These are phyloP conservation scores for Teleogryllus oceanicus DNA, from an alignment of 2,888 invertebrate species.

Conservation along the genomic window DNA sequence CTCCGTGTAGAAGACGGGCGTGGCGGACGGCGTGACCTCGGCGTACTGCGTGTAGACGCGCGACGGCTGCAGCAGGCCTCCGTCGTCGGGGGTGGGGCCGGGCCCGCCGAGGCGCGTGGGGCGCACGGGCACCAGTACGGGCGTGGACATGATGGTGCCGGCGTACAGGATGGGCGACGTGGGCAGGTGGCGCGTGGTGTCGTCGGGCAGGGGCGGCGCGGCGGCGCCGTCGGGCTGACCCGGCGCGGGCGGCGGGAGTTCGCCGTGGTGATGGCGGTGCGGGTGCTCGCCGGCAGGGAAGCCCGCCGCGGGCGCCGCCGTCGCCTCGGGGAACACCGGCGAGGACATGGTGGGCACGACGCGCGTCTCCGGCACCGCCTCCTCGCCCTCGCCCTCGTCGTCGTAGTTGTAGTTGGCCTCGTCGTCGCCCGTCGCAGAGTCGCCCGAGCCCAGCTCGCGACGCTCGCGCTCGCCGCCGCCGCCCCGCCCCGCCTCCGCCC, in stretches of 20 bases:
- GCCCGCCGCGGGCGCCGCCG: constrained; percentile 38
- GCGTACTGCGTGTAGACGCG: constrained; percentile 34
- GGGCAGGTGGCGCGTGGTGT: constrained; percentile 35
- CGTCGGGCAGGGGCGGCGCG: constrained; percentile 29
- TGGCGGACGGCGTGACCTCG: constrained; percentile 39
- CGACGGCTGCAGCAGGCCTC: constrained; percentile 33
- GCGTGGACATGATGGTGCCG: constrained; percentile 40
- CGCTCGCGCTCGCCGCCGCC: not conserved
- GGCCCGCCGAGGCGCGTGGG: constrained; percentile 37
- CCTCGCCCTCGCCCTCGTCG: constrained; percentile 47
- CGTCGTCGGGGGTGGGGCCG: constrained; percentile 24
- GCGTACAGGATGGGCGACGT: constrained; percentile 36
- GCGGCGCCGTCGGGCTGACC: not conserved
- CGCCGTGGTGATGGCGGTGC: constrained; percentile 50
- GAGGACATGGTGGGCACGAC: constrained; percentile 46
- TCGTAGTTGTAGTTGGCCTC: constrained; percentile 45
- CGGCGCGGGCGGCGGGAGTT: constrained; percentile 40
- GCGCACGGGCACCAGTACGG: constrained; percentile 40
- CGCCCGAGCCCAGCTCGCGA: constrained; percentile 39
- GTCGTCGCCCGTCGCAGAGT: constrained; percentile 44
- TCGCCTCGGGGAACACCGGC: constrained; percentile 41
- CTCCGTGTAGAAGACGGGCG: constrained; percentile 40
- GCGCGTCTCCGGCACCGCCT: constrained; percentile 40
- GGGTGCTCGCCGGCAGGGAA: constrained; percentile 42
- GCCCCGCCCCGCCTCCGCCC: not conserved